A percentile compares a stretch with the other conserved stretches of the same genome.
These are phyloP conservation scores for Dallia pectoralis DNA, from an alignment of 2,797 vertebrate genomes.

Conservation along the genomic window DNA sequence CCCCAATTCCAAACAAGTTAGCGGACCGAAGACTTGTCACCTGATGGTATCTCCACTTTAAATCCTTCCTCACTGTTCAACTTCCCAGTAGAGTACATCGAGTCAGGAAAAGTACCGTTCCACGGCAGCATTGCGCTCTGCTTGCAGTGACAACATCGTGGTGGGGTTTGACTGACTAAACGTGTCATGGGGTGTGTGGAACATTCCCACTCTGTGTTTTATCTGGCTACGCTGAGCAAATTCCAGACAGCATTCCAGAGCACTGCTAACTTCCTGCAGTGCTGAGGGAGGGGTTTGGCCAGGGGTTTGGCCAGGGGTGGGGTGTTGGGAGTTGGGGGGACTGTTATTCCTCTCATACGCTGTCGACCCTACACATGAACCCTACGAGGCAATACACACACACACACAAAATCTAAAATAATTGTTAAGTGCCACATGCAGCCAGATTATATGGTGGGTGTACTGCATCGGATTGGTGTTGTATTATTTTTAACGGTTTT, in stretches of 20 bases:
- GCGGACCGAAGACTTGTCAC: constrained; percentile 33
- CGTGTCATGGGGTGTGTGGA: constrained; percentile 28
- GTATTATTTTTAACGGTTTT: neutral
- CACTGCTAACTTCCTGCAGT: constrained; percentile 68
- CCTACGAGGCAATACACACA: neutral
- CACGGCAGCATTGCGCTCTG: constrained; percentile 54
- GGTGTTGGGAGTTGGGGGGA: constrained; percentile 22
- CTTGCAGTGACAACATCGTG: constrained; percentile 20
- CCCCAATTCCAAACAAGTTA: constrained; percentile 44
- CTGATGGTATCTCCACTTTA: constrained; percentile 35
- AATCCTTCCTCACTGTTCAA: constrained; percentile 43
- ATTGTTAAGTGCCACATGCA: neutral
- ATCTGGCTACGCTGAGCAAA: constrained; percentile 41
- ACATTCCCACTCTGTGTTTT: constrained; percentile 26
- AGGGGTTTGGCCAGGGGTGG: constrained; percentile 32
- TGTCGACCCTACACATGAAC: constrained; percentile 1
- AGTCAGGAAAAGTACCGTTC: constrained; percentile 33
- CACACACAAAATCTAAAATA: neutral
- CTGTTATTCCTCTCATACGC: constrained; percentile 39
- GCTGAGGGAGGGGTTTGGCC: constrained; percentile 36
- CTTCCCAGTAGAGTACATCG: constrained; percentile 27
- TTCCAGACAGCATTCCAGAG: constrained; percentile 64
- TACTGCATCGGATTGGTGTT: neutral
- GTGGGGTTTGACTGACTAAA: constrained; percentile 37
- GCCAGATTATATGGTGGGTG: neutral